These are phyloP conservation scores for Temnothorax nylanderi DNA, from an alignment of 1,140 invertebrate genomes.

Conservation along the genomic window DNA sequence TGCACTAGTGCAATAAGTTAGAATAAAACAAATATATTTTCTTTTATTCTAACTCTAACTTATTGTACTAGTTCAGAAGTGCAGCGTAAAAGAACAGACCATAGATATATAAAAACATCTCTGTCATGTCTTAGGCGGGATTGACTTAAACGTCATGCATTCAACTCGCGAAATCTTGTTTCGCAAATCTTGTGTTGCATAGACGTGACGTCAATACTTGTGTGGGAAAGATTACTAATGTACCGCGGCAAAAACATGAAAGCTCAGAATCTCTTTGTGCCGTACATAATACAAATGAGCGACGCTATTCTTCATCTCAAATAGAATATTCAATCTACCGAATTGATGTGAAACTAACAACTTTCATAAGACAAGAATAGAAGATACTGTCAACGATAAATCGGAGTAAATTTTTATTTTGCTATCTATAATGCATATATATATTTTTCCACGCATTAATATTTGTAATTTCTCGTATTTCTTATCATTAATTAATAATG, in stretches of 20 bases:
- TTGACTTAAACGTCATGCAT: slow-evolving; percentile 30
- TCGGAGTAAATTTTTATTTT: background rate
- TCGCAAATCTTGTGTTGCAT: background rate
- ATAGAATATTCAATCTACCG: background rate
- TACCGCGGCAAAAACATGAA: background rate
- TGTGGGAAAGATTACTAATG: background rate
- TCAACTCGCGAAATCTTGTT: background rate
- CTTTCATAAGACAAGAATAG: background rate
- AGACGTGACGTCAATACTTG: slow-evolving; percentile 7
- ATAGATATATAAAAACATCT: background rate
- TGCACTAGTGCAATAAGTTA: no score
- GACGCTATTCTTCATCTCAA: slow-evolving; percentile 4
- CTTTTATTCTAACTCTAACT: no score
- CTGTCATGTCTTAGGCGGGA: slow-evolving; percentile 4
- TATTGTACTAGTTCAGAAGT: no score
- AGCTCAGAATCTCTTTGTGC: background rate
- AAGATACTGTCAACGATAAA: background rate
- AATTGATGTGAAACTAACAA: background rate
- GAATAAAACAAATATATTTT: no score
- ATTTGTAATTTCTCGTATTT: background rate
- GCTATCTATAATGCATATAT: background rate
- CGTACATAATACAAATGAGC: background rate
- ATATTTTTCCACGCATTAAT: background rate
- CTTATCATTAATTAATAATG: background rate
- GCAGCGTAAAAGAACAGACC: no score